Evolutionary conservation across 2,888 invertebrate genomes (phyloP).

Genomic region (Dryococelus australis): DNA sequence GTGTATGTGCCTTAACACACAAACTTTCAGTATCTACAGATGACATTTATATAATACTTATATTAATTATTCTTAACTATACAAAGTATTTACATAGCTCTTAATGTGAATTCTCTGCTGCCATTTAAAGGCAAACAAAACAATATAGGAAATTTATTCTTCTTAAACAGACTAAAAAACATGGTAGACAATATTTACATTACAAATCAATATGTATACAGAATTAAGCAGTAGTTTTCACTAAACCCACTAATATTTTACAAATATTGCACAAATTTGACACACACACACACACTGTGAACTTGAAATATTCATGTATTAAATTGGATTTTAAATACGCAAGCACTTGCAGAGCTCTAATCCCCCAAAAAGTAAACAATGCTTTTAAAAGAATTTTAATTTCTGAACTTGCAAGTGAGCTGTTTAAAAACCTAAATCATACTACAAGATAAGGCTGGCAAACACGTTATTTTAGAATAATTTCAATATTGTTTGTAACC

Average conservation of each 20-base stretch:
- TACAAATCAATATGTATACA: background rate
- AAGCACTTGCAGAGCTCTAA: background rate
- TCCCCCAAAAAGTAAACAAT: background rate
- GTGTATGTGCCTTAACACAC: background rate
- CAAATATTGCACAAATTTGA: slow-evolving; percentile 11
- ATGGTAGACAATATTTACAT: background rate
- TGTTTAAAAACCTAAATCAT: background rate
- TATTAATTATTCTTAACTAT: background rate
- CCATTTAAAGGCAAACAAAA: background rate
- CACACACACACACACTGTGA: background rate
- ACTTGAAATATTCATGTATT: background rate
- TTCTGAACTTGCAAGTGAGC: background rate
- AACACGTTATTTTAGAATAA: background rate
- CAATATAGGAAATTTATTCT: background rate
- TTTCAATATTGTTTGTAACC: background rate
- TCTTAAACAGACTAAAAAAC: background rate
- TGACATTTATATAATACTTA: background rate
- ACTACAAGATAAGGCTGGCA: background rate
- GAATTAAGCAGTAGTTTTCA: background rate
- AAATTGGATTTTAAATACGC: background rate
- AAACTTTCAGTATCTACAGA: background rate
- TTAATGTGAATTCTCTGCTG: background rate
- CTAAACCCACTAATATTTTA: slow-evolving; percentile 3
- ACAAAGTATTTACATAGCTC: background rate
- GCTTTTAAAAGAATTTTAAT: background rate